Evolutionary conservation across 2,888 invertebrate genomes (phyloP), one percentile per base, ranked within the genome.

Genomic region (Cryptus armator): DNA sequence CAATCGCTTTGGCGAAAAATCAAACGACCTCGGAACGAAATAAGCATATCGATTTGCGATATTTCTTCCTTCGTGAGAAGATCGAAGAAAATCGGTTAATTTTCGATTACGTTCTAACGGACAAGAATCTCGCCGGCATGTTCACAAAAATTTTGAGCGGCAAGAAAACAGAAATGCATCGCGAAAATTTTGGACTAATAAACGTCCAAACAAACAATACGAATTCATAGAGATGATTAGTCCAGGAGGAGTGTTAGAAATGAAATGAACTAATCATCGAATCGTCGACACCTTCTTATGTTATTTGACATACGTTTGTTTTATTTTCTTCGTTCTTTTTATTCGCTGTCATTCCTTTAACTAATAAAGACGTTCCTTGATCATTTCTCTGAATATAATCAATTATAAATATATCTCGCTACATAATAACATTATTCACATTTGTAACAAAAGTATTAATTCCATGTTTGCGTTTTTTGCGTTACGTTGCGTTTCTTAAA

Each of bases 181-280:
- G 70, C 24, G 12, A 29, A 48, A 16, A 51, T 1, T 51, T 70
- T 2, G 70, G 51, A 70, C 29, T 70, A 24, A 32, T 19, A 14
- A 12, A 51, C 29, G 9, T n/a, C 32, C 29, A 12, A 51, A 51
- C 70, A 48, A 29, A 7, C 24, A n/a, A 29, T 9, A 51, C 32
- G 3, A 32, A 16, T 1, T 48, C 24, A 29, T 48, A 51, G 51
- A 48, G 51, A 10, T 9, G 70, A 51, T 70, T 70, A 51, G 70
- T 70, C 53, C 14, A 70, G 70, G 48, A 51, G 70, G 19, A 19
- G 19, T 51, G 70, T 70, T 70, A 48, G 51, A 70, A 51, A 48
- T 48, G 12, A 48, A 48, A 1, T 19, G 19, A 19, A 1, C 19
- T 19, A 19, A 19, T 19, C 19, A 19, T 19, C 19, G 19, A 19